Conservation (phyloP, 2,113 vertebrate species). For the Sebastes schlegelii region DNA sequence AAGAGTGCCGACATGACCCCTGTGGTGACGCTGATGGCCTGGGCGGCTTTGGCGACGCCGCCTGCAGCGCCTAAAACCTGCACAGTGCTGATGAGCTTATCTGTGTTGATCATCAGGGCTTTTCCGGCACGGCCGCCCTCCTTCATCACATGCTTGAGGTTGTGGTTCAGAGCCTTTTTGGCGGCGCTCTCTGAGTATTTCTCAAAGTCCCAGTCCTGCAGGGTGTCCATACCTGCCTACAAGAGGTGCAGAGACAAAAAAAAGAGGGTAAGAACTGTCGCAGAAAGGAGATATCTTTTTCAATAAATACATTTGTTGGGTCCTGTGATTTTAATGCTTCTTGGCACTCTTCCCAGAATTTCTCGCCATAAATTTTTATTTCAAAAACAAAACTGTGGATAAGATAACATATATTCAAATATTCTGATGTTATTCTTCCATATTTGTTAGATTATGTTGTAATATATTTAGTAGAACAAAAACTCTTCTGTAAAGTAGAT, state of each 20-base stretch:
- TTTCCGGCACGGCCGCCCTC: conserved; percentile 78
- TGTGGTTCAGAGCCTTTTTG: conserved; percentile 79
- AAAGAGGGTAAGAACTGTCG: not conserved
- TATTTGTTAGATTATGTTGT: not conserved
- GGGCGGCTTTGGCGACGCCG: conserved; percentile 62
- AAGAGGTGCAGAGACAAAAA: conserved; percentile 17
- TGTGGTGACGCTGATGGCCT: conserved; percentile 77
- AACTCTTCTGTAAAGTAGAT: too few species aligned
- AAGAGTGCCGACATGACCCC: conserved; percentile 81
- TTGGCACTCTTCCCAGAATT: not conserved
- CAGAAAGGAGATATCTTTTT: not conserved
- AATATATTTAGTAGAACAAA: not conserved
- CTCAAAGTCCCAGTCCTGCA: conserved; percentile 81
- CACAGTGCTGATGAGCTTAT: conserved; percentile 77
- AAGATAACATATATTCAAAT: not conserved
- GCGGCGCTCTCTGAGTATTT: conserved; percentile 74
- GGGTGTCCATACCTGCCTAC: conserved; percentile 79
- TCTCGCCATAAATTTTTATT: not conserved
- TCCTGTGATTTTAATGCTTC: not conserved
- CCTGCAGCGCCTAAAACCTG: conserved; percentile 70
- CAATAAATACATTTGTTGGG: not conserved
- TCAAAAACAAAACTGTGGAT: not conserved
- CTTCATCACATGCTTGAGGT: conserved; percentile 79
- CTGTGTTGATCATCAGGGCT: conserved; percentile 77
- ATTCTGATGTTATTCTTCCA: not conserved